Conservation (phyloP, 2,797 vertebrate species). For the Oophaga sylvatica region DNA sequence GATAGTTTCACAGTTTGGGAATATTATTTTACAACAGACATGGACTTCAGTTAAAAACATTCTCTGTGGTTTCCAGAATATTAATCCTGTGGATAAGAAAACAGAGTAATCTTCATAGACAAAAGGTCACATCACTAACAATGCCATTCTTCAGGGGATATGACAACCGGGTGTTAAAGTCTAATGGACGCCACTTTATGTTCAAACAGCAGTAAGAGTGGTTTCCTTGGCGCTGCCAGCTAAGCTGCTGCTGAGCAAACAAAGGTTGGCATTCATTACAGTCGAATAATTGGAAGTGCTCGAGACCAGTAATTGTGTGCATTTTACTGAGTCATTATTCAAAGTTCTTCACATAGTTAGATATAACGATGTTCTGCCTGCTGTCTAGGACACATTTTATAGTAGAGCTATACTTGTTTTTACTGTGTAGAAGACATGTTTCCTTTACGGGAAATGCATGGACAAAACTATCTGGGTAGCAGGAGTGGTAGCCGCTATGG, state of each 20-base stretch:
- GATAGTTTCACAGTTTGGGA: background rate
- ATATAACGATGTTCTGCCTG: background rate
- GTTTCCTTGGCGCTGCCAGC: conserved; percentile 40
- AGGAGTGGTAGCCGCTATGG: too few species aligned
- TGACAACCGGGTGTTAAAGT: conserved; percentile 37
- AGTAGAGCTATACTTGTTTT: background rate
- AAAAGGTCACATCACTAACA: conserved; percentile 10
- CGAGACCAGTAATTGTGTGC: conserved; percentile 15
- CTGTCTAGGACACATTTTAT: background rate
- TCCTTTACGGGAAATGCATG: too few species aligned
- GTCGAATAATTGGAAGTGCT: conserved; percentile 5
- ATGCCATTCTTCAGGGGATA: background rate
- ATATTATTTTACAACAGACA: background rate
- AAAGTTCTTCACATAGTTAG: background rate
- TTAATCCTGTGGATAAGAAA: conserved; percentile 23
- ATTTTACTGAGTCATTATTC: background rate
- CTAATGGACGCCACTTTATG: conserved; percentile 38
- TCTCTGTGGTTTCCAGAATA: background rate
- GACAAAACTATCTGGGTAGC: too few species aligned
- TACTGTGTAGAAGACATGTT: background rate
- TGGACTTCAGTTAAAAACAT: conserved; percentile 3
- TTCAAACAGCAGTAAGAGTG: conserved; percentile 39
- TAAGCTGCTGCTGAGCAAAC: conserved; percentile 31
- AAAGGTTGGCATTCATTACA: conserved; percentile 35
- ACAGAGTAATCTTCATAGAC: conserved; percentile 20